A percentile compares a stretch with the other conserved stretches of the same genome.
Evolutionary conservation across 1,140 invertebrate species (phyloP).

Genomic region (Drosophila pectinifera): DNA sequence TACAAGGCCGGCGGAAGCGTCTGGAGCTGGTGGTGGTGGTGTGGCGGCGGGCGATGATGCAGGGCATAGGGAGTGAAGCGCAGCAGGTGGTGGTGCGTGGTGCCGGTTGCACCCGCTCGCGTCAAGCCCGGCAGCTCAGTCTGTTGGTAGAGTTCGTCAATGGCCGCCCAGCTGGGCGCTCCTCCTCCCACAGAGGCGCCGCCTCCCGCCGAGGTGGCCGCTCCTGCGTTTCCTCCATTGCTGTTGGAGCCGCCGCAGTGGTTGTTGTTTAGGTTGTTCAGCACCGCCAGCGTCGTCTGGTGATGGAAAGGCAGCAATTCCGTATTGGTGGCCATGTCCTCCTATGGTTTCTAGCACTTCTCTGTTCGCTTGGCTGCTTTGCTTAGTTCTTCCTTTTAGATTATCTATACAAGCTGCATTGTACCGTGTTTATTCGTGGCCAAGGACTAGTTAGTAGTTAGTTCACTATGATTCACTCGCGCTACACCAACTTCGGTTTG

Average conservation of each 20-base stretch:
- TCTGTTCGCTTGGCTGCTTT: constrained; percentile 29
- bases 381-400: neutral
- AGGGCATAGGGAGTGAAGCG: constrained; percentile 83
- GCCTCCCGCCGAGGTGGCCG: constrained; percentile 40
- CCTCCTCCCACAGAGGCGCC: constrained; percentile 17
- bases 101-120: constrained; percentile 61
- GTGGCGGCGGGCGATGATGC: constrained; percentile 71
- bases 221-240: constrained; percentile 25
- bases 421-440: constrained; percentile 28
- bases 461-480: constrained; percentile 42
- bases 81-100: constrained; percentile 76
- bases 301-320: constrained; percentile 82
- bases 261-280: constrained; percentile 77
- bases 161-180: constrained; percentile 66
- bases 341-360: constrained; percentile 11
- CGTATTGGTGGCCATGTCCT: constrained; percentile 81
- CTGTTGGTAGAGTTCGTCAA: constrained; percentile 84
- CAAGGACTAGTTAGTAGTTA: constrained; percentile 34
- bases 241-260: constrained; percentile 71
- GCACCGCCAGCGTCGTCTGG: constrained; percentile 80
- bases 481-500: constrained; percentile 33
- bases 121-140: constrained; percentile 80
- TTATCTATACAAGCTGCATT: constrained; percentile 59
- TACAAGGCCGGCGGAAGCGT: constrained; percentile 75
- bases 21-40: constrained; percentile 70